These are phyloP conservation scores for Allochrocebus solatus DNA, from an alignment of 2,797 vertebrate genomes.

Conservation along the genomic window DNA sequence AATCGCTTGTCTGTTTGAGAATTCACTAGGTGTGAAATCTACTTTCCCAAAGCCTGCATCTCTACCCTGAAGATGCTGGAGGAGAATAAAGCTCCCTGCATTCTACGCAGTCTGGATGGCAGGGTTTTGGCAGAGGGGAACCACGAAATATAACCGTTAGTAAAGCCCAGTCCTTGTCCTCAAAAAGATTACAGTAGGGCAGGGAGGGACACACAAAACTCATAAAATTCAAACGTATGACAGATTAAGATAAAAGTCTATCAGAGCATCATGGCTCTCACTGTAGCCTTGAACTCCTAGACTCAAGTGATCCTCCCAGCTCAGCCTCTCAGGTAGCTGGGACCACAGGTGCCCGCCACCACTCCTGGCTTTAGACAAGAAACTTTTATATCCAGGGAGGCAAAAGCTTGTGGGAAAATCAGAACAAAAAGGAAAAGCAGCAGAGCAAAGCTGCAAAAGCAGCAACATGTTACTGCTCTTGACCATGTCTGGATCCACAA, in stretches of 20 bases:
- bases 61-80: neutral
- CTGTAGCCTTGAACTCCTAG: no score
- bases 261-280: neutral
- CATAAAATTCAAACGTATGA: neutral
- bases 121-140: neutral
- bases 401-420: no score
- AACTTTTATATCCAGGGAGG: no score
- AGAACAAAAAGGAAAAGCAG: no score
- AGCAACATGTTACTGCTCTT: no score
- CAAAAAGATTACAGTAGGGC: neutral
- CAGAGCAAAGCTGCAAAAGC: no score
- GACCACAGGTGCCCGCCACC: no score
- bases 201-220: neutral
- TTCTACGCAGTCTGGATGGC: no score
- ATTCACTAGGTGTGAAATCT: constrained; percentile 46
- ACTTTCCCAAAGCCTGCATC: neutral
- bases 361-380: no score
- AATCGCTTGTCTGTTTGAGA: neutral
- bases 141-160: neutral
- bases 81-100: neutral
- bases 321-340: no score
- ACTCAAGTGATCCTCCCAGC: no score
- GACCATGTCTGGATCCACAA: no score
- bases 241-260: neutral
- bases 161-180: neutral